Evolutionary conservation across 2,888 invertebrate species (phyloP).

Genomic region (Ichneumoninae sp.): DNA sequence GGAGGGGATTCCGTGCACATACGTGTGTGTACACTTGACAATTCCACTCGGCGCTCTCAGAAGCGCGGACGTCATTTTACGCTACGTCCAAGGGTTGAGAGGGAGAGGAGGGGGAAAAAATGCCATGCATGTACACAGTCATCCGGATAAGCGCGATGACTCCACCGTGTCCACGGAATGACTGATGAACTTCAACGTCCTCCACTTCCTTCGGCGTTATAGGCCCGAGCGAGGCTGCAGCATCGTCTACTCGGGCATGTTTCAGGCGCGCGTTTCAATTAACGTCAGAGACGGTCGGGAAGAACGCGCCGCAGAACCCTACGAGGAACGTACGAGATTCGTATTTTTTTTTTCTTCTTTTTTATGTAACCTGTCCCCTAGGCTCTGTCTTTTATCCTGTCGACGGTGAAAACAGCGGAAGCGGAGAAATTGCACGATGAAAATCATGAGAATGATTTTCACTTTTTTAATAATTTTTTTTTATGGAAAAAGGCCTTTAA

Average conservation of each 20-base stretch:
- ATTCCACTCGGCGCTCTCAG: conserved; percentile 63
- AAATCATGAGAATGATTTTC: conserved; percentile 44
- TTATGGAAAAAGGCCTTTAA: too few species aligned
- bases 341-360: conserved; percentile 49
- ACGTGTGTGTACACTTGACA: conserved; percentile 43
- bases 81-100: conserved; percentile 77
- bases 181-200: conserved; percentile 84
- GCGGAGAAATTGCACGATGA: conserved; percentile 19
- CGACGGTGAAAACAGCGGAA: conserved; percentile 24
- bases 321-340: conserved; percentile 41
- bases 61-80: conserved; percentile 81
- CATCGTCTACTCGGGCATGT: conserved; percentile 43
- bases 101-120: conserved; percentile 14
- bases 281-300: conserved; percentile 50
- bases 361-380: conserved; percentile 51
- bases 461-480: neutral
- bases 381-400: conserved; percentile 58
- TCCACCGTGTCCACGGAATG: conserved; percentile 75
- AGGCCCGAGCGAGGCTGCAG: conserved; percentile 3
- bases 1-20: conserved; percentile 38
- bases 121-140: conserved; percentile 68
- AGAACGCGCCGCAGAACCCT: neutral
- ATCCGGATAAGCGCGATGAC: conserved; percentile 67
- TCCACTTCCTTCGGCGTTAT: conserved; percentile 66
- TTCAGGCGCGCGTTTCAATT: conserved; percentile 58